Evolutionary conservation across 2,797 vertebrate genomes (phyloP).

Genomic region (Microhierax caerulescens): DNA sequence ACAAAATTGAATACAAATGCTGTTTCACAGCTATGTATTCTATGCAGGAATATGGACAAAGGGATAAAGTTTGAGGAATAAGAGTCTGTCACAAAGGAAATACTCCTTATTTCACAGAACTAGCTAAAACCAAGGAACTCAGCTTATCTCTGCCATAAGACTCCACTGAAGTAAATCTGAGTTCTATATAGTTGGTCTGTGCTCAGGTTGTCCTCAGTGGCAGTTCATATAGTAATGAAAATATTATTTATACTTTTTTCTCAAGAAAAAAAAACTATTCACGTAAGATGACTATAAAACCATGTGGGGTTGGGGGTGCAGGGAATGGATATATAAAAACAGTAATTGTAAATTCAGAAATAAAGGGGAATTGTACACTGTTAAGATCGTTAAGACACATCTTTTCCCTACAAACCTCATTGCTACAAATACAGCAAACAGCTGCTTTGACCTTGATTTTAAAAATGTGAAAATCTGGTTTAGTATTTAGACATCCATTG

Average conservation of each 20-base stretch:
- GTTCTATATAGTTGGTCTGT: not conserved
- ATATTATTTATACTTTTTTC: not conserved
- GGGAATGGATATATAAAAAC: not conserved
- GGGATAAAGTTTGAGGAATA: not conserved
- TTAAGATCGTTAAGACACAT: not conserved
- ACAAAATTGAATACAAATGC: not conserved
- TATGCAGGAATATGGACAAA: not conserved
- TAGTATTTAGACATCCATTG: not conserved
- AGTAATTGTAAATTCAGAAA: not conserved
- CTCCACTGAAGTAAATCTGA: not conserved
- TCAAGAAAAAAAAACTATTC: not conserved
- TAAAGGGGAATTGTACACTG: not conserved
- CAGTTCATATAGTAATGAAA: not conserved
- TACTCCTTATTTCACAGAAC: not conserved
- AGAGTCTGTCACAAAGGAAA: not conserved
- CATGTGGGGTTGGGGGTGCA: fast-evolving
- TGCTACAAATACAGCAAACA: not conserved
- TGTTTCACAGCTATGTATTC: not conserved
- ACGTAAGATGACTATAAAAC: not conserved
- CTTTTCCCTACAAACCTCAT: not conserved
- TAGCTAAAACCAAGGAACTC: not conserved
- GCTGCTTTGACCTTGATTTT: not conserved
- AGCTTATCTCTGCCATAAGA: not conserved
- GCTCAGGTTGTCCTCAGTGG: not conserved
- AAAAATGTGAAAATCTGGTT: not conserved